Evolutionary conservation across 2,113 vertebrate species (phyloP).

Genomic region (Andinoacara biseriatus): DNA sequence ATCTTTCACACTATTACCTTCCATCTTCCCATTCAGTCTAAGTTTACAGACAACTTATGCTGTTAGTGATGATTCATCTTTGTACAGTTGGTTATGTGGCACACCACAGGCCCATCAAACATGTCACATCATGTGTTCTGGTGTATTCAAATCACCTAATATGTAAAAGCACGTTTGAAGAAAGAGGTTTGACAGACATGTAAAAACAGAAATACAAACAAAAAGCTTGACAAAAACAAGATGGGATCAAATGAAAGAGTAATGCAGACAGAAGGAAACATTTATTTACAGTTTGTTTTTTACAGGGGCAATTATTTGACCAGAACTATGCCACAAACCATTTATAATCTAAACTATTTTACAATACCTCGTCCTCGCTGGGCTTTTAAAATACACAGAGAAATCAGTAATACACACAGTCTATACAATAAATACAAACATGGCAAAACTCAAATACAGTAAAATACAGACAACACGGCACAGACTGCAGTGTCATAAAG

Average conservation of each 20-base stretch:
- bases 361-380: background rate
- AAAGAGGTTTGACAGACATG: background rate
- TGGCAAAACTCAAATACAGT: background rate
- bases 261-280: too few relatives aligned
- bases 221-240: background rate
- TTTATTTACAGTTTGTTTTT: too few relatives aligned
- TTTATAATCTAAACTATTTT: too few relatives aligned
- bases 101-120: too few relatives aligned
- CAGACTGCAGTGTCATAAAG: background rate
- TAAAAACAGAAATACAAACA: background rate
- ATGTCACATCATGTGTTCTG: too few relatives aligned
- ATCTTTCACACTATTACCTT: background rate
- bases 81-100: background rate
- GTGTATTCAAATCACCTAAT: background rate
- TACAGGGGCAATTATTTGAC: too few relatives aligned
- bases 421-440: background rate
- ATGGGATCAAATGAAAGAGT: too few relatives aligned
- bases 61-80: background rate
- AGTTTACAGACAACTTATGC: background rate
- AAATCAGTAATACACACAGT: too few relatives aligned
- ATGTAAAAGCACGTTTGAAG: background rate
- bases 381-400: background rate
- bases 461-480: too few relatives aligned
- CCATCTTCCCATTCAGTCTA: background rate
- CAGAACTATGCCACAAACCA: too few relatives aligned